Conservation (phyloP, 2,888 invertebrate species). For the Acleris sparsana region DNA sequence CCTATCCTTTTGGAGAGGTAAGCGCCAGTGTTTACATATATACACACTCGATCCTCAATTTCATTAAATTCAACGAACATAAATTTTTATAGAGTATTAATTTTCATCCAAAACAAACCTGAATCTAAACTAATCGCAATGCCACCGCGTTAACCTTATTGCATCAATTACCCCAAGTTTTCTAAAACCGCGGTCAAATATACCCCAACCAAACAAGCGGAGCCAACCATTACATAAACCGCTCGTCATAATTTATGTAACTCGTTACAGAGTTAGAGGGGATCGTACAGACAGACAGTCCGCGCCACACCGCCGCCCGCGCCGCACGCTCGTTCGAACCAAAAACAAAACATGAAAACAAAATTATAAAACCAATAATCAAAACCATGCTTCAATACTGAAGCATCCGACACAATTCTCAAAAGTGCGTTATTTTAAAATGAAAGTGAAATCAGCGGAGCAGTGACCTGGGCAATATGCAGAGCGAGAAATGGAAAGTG, state of each 20-base stretch:
- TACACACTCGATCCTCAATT: background rate
- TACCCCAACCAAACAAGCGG: constrained; percentile 25
- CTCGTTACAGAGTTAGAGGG: constrained; percentile 40
- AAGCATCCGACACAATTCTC: background rate
- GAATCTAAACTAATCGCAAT: background rate
- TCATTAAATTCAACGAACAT: too few relatives aligned
- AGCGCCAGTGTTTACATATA: too few relatives aligned
- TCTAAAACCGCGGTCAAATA: constrained; percentile 34
- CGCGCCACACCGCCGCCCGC: constrained; percentile 46
- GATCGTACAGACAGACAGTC: constrained; percentile 43
- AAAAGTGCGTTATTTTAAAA: constrained; percentile 50
- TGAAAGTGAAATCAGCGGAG: constrained; percentile 75
- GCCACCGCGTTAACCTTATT: constrained; percentile 8
- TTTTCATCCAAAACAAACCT: background rate
- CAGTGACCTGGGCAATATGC: constrained; percentile 79
- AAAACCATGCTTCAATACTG: constrained; percentile 52
- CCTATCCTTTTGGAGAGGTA: too few relatives aligned
- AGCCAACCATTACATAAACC: constrained; percentile 48
- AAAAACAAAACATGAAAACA: constrained; percentile 51
- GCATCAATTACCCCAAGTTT: constrained; percentile 25
- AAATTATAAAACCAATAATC: constrained; percentile 40
- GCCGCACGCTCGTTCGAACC: constrained; percentile 48
- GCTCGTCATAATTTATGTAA: constrained; percentile 53
- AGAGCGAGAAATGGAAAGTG: constrained; percentile 80
- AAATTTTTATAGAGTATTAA: too few relatives aligned